Base-by-base conservation (phyloP, 2,113 vertebrate species). In the Jaculus jaculus region DNA sequence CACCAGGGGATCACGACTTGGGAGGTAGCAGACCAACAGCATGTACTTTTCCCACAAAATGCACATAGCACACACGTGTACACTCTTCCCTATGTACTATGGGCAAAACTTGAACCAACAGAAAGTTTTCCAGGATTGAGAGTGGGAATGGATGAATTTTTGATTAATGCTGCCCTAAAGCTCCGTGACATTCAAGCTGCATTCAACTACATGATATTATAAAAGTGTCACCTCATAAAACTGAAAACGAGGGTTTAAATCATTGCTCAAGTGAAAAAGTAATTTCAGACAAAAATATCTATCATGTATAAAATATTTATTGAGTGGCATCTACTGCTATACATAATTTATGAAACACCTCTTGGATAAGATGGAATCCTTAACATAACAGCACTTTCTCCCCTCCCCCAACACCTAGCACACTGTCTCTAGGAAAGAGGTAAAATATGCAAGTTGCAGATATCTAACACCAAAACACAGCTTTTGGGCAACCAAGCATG, bases 221-320 rank as follows among this genome's bases (percentile, higher is more conserved):
- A 96, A 92, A 97, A 96, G 86, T 89, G 91, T 95, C 97, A 96
- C 87, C 92, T 95, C 87, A 95, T 96, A 97, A 98, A 97, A 81
- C 84, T 69, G 96, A 97, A 98, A 98, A 94, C 65, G 18, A 96
- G 84, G 94, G 84, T 87, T 97, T 97, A 97, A 98, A 98, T 98
- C 93, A 97, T 71, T 95, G 92, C 92, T 96, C 34, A 39, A 97
- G 87, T 87, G 69, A 97, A 98, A 97, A 98, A 98, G 96, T 94
- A 84, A 97, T 97, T 98, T 96, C 73, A 96, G 94, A 93, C 84
- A 95, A 98, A 98, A 98, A 97, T 93, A 97, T 84, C 92, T 97
- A 97, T 89, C 87, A 93, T 30, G 30, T 91, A 92, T 95, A 97
- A 98, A 97, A 98, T 98, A 98, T 97, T 98, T 97, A 98, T 93